Percentiles rank a stretch among this genome's conserved stretches.
phyloP scores from a whole-genome alignment of 2,113 vertebrate genomes.

The Dipodomys spectabilis region DNA sequence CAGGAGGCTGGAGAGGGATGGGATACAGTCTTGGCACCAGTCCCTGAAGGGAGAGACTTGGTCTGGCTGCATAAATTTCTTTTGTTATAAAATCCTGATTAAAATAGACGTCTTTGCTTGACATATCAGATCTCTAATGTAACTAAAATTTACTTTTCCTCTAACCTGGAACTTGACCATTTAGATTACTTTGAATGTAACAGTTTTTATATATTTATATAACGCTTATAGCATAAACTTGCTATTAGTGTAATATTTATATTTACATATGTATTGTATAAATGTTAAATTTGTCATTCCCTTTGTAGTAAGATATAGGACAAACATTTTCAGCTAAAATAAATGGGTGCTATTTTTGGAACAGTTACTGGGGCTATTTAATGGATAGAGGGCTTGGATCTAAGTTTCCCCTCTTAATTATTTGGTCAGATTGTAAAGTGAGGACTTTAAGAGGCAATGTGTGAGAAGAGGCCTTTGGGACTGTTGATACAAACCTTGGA shows the following conservation, averaged over 20 bases:
- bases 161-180: slow-evolving; percentile 17
- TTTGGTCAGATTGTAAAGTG: not conserved
- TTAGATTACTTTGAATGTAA: not conserved
- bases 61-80: slow-evolving; percentile 71
- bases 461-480: not conserved
- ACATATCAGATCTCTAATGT: not conserved
- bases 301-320: not conserved
- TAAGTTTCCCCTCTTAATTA: not conserved
- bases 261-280: not conserved
- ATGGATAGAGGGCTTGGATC: not conserved
- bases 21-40: slow-evolving; percentile 64
- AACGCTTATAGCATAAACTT: not conserved
- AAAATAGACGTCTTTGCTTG: slow-evolving; percentile 60
- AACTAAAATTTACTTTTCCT: slow-evolving; percentile 2
- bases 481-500: not conserved
- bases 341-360: not conserved
- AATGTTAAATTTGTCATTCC: slow-evolving; percentile 6
- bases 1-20: slow-evolving; percentile 13
- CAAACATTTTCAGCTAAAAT: not conserved
- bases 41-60: slow-evolving; percentile 72
- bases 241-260: not conserved
- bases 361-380: not conserved
- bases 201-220: not conserved
- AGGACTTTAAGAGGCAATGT: not conserved
- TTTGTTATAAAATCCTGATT: slow-evolving; percentile 71